Base-by-base conservation (phyloP, 2,113 vertebrate genomes). In the Bufo gargarizans region DNA sequence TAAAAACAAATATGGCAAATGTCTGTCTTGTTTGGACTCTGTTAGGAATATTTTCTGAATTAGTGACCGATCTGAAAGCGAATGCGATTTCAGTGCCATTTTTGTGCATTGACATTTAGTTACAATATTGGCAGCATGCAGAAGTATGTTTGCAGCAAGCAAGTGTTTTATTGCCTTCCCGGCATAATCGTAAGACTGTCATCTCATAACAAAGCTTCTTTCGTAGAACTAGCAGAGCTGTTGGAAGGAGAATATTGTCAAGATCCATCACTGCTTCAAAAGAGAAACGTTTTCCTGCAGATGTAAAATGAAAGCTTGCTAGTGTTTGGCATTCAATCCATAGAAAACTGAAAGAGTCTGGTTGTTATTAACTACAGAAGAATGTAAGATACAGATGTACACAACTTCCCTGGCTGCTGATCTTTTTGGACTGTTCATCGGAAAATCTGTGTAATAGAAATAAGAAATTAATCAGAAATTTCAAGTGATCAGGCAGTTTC, bases 241-340 rank as follows among this genome's bases (percentile, higher is more conserved):
- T 17, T 49, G 13, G 14, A 47, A 16, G 45, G 43, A 49, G 45
- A 49, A 49, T 49, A 49, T 45, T 72, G 43, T 74, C 2, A 3
- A 49, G 71, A 74, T 74, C 71, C 45, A 49, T 74, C 71, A 49
- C 43, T 74, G 45, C 43, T 47, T 17, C 71, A 47, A 16, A 74
- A 45, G 45, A 74, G 71, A 74, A 74, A 74, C 33, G 71, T 74
- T 74, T 74, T 74, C 47, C 71, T 74, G 71, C 71, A 74, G 71
- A 74, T 49, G 45, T 43, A 17, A 72, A 74, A 74, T 74, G 71
- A 74, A 49, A 17, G 71, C 71, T 17, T 2, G 10, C 14, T 74
- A 49, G 43, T 47, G 45, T 43, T 49, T 74, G 71, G 71, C 71
- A 8, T 3, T 19, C 3, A 19, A 9, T 19, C 71, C 3, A 11